Percentiles rank a stretch among this genome's conserved stretches.
phyloP scores from a whole-genome alignment of 2,888 invertebrate species.

The Cataglyphis livida region DNA sequence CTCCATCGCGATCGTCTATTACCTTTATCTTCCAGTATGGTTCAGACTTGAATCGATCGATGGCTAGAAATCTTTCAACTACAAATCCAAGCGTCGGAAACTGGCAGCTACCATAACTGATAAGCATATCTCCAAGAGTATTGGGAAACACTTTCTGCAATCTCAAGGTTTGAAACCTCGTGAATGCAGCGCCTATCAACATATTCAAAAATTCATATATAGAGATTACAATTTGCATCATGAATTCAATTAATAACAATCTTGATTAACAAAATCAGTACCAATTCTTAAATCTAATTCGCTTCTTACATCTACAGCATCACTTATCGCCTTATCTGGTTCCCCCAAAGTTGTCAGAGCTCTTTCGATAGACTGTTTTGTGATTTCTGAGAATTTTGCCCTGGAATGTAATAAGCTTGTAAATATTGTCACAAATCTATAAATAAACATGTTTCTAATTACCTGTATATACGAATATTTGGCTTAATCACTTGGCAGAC shows the following conservation, averaged over 20 bases:
- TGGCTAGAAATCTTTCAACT: conserved; percentile 97
- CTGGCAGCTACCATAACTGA: conserved; percentile 99
- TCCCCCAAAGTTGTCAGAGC: conserved; percentile 92
- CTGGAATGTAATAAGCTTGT: conserved; percentile 84
- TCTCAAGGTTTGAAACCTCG: conserved; percentile 97
- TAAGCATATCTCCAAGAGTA: conserved; percentile 91
- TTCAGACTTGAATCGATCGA: conserved; percentile 96
- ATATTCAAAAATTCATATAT: background rate
- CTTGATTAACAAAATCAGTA: conserved; percentile 77
- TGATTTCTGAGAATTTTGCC: conserved; percentile 99
- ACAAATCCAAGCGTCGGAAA: conserved; percentile 99
- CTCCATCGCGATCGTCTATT: conserved; percentile 90
- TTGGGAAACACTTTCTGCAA: conserved; percentile 93
- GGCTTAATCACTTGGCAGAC: conserved; percentile 94
- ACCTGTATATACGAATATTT: conserved; percentile 89
- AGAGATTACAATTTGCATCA: background rate
- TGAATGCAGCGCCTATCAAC: conserved; percentile 96
- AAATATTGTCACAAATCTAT: background rate
- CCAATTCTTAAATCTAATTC: conserved; percentile 98
- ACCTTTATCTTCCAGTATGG: conserved; percentile 98
- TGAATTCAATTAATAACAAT: background rate
- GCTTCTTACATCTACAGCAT: conserved; percentile 97
- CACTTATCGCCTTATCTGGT: conserved; percentile 93
- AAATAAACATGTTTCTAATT: conserved; percentile 39
- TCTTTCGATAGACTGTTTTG: conserved; percentile 91